A percentile compares a stretch with the other conserved stretches of the same genome.
Conservation (phyloP, 2,113 vertebrate genomes). For the Rhea pennata region DNA sequence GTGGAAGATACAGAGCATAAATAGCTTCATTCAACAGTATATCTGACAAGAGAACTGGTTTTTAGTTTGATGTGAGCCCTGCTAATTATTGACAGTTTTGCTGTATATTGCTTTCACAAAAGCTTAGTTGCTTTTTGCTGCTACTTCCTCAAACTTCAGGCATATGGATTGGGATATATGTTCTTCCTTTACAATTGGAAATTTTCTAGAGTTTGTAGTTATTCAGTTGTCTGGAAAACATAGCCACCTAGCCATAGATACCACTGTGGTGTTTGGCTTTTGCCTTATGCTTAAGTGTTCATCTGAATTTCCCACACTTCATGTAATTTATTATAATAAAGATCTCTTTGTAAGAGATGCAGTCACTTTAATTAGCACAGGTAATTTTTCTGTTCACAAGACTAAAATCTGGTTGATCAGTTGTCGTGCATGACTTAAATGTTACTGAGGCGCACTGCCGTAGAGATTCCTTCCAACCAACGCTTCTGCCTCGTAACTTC, state of each 20-base stretch:
- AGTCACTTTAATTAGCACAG: background rate
- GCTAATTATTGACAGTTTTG: background rate
- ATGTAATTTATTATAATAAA: background rate
- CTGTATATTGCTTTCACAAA: background rate
- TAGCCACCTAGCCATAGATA: background rate
- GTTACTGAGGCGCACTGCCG: background rate
- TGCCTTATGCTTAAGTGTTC: background rate
- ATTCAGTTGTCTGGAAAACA: background rate
- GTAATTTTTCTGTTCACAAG: background rate
- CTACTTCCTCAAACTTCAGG: background rate
- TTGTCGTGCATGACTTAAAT: background rate
- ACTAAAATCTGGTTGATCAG: background rate
- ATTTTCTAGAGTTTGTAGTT: background rate
- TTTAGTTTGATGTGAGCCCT: background rate
- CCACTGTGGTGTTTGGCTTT: background rate
- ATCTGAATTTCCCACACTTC: background rate
- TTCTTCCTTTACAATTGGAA: background rate
- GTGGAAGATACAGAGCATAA: background rate
- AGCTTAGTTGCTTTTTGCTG: background rate
- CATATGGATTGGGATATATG: accelerated
- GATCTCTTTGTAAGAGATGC: background rate
- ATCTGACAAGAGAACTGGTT: background rate
- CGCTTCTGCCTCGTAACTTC: background rate
- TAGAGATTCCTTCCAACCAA: background rate
- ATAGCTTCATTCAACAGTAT: background rate